Percentiles rank a stretch among this genome's conserved stretches.
phyloP scores from a whole-genome alignment of 2,888 invertebrate genomes.

The Drosophila greeni region DNA sequence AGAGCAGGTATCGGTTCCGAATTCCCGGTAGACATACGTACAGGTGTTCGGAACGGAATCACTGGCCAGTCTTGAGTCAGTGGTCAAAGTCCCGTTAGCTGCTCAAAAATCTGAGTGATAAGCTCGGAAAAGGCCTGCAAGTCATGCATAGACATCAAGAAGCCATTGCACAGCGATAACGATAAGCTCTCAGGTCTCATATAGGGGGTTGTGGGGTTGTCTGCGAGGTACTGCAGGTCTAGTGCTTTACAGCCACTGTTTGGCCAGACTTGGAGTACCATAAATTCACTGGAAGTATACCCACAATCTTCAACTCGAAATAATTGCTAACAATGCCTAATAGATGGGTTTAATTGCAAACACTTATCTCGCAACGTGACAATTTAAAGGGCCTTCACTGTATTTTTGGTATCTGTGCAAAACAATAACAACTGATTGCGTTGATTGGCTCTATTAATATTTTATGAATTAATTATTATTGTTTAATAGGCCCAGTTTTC shows the following conservation, averaged over 20 bases:
- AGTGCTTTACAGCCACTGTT: conserved; percentile 16
- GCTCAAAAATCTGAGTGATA: conserved; percentile 13
- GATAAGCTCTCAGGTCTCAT: conserved; percentile 6
- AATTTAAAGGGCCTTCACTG: neutral
- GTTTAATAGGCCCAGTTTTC: neutral
- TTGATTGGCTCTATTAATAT: neutral
- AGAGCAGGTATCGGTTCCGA: neutral
- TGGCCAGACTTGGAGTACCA: neutral
- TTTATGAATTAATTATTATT: neutral
- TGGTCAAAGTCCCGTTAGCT: conserved; percentile 19
- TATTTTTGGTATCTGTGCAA: neutral
- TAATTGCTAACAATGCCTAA: conserved; percentile 3
- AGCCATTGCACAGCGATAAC: conserved; percentile 25
- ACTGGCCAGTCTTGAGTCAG: conserved; percentile 20
- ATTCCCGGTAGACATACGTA: neutral
- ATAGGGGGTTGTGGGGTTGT: neutral
- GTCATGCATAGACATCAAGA: conserved; percentile 32
- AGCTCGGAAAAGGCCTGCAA: conserved; percentile 11
- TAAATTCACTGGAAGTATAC: neutral
- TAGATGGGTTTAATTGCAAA: neutral
- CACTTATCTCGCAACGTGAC: conserved; percentile 8
- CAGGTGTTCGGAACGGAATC: conserved; percentile 12
- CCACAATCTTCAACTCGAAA: conserved; percentile 3
- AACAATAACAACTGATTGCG: neutral
- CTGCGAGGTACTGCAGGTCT: conserved; percentile 4